Evolutionary conservation across 92 coral and sea anemone species (phyloP).

Genomic region (Blastomussa wellsi): DNA sequence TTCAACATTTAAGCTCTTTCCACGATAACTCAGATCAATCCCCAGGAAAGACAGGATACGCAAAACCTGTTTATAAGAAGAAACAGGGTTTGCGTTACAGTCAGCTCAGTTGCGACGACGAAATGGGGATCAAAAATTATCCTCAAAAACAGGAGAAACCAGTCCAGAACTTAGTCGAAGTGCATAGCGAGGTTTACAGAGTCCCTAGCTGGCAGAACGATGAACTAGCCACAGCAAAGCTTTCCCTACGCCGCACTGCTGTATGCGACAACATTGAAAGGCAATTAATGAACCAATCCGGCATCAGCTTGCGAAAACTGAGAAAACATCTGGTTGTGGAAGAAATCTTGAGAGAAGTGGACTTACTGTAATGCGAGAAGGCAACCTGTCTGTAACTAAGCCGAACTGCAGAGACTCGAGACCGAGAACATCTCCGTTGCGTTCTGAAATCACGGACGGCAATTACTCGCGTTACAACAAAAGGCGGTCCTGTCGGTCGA

Average conservation of each 20-base stretch:
- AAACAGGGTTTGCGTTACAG: not conserved
- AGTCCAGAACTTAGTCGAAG: not conserved
- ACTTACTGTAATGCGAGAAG: conserved; percentile 30
- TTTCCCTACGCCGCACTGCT: conserved; percentile 60
- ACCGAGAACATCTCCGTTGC: not conserved
- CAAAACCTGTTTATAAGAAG: not conserved
- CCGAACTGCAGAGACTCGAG: not conserved
- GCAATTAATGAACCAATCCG: conserved; percentile 50
- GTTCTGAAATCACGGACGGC: not conserved
- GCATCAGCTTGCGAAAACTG: conserved; percentile 60
- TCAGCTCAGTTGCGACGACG: not conserved
- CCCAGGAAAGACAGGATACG: not conserved
- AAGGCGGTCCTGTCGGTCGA: too few relatives aligned
- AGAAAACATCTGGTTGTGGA: conserved; percentile 62
- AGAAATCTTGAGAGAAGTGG: conserved; percentile 47
- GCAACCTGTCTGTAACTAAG: not conserved
- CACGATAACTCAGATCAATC: not conserved
- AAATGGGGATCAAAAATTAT: not conserved
- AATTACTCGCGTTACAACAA: too few relatives aligned
- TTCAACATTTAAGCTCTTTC: not conserved
- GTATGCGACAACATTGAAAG: conserved; percentile 73
- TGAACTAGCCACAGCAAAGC: not conserved
- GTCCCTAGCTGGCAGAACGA: conserved; percentile 16
- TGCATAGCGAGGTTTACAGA: not conserved
- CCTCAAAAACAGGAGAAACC: not conserved